A percentile compares a stretch with the other conserved stretches of the same genome.
phyloP scores from a whole-genome alignment of 1,140 invertebrate genomes.

The Drosophila mojavensis region DNA sequence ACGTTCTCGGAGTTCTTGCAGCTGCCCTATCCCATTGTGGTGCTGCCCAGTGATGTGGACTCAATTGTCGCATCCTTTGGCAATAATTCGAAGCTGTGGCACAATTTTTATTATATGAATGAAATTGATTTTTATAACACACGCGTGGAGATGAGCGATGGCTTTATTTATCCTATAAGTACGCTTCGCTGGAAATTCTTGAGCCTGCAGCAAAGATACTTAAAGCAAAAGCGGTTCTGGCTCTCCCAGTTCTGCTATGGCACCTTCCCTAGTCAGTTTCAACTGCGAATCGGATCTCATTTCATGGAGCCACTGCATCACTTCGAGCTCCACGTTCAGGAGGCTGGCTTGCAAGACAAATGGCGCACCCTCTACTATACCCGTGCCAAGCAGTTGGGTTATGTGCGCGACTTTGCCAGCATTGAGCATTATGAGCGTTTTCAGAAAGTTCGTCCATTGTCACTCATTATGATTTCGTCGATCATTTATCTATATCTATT shows the following conservation, averaged over 20 bases:
- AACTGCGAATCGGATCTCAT: constrained; percentile 60
- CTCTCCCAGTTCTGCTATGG: constrained; percentile 59
- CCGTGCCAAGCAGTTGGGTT: constrained; percentile 44
- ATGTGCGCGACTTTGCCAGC: constrained; percentile 50
- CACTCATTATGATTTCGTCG: constrained; percentile 34
- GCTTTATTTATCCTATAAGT: constrained; percentile 65
- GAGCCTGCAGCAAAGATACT: constrained; percentile 46
- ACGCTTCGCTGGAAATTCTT: constrained; percentile 54
- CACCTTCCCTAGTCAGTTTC: constrained; percentile 62
- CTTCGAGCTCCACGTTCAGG: constrained; percentile 43
- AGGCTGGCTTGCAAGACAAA: constrained; percentile 36
- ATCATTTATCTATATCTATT: constrained; percentile 51
- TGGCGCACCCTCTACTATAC: constrained; percentile 39
- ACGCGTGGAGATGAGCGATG: constrained; percentile 38
- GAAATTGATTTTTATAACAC: constrained; percentile 21
- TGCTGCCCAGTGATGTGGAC: constrained; percentile 36
- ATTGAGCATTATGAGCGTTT: constrained; percentile 26
- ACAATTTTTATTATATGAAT: constrained; percentile 21
- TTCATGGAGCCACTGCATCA: constrained; percentile 58
- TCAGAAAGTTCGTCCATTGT: constrained; percentile 17
- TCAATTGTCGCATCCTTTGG: constrained; percentile 54
- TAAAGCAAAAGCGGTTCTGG: constrained; percentile 57
- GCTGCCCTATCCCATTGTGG: constrained; percentile 43
- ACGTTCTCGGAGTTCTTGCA: constrained; percentile 35
- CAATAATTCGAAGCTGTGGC: constrained; percentile 36